Base-by-base conservation (phyloP, 2,888 invertebrate genomes). In the Stenolophus ochropezus region DNA sequence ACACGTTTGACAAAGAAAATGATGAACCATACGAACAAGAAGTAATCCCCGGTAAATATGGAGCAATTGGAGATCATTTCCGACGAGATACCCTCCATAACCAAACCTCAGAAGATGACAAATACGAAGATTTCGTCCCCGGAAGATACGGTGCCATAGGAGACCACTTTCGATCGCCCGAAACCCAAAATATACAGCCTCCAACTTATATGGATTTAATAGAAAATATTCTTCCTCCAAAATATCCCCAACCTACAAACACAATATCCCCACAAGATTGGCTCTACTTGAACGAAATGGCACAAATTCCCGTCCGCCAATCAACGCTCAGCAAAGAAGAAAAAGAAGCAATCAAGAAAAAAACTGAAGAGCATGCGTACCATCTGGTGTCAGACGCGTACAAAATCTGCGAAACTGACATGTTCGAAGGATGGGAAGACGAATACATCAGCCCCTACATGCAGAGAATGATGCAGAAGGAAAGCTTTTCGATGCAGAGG, bases 171-270 rank as follows among this genome's bases (percentile, higher is more conserved):
- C 33, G 61, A 25, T 3, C 42, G 18, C 18, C n/a, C 18, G 73
- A 71, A 6, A 42, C n/a, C n/a, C 6, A 11, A 14, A 25, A 5
- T 27, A 1, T 56, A 4, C 2, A 20, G 4, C 2, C 47, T 8
- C 23, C 73, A n/a, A 73, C 49, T 6, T 73, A 73, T 20, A 73
- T 47, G 47, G 73, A 73, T 11, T 21, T 73, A n/a, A 73, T 73
- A n/a, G 73, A 73, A 23, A 73, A 73, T 21, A 23, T 73, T 49
- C 47, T 51, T 8, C 73, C 73, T 18, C 21, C 18, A n/a, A 71
- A 18, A 16, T 42, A 33, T 71, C 71, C 16, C 5, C 73, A 18
- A 18, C n/a, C 8, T n/a, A n/a, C n/a, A n/a, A n/a, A n/a, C n/a
- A n/a, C n/a, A n/a, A 5, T 47, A 4, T 49, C 47, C n/a, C 5